phyloP scores from a whole-genome alignment of 2,113 vertebrate species.

The Eclectus roratus region DNA sequence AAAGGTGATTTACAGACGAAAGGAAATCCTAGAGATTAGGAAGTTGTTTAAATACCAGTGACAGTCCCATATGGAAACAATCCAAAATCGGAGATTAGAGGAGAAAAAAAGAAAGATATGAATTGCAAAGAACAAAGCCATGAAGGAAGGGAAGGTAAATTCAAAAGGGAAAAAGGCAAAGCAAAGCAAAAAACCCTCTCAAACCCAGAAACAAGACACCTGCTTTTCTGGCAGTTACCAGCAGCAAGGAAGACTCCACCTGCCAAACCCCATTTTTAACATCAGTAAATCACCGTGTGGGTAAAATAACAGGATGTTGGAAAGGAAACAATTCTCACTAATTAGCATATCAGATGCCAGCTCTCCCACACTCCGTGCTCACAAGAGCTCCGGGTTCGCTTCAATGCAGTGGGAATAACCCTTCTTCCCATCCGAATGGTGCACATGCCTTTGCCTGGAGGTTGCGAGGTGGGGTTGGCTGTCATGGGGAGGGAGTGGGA shows the following conservation, averaged over 20 bases:
- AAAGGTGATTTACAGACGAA: slow-evolving; percentile 55
- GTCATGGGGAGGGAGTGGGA: neutral
- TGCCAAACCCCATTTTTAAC: neutral
- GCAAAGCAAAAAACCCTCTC: neutral
- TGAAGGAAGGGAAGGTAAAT: neutral
- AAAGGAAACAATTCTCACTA: slow-evolving; percentile 27
- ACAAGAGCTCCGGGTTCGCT: neutral
- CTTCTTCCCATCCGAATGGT: too few species aligned
- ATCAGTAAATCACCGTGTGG: slow-evolving; percentile 34
- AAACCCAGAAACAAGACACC: slow-evolving; percentile 45
- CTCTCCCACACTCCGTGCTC: neutral
- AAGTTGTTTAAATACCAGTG: slow-evolving; percentile 57
- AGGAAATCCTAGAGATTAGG: slow-evolving; percentile 64
- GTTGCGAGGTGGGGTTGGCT: neutral
- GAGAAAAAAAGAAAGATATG: neutral
- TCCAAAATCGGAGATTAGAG: slow-evolving; percentile 47
- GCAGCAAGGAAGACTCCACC: neutral
- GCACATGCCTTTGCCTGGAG: neutral
- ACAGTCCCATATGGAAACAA: slow-evolving; percentile 49
- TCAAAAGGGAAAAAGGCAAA: neutral
- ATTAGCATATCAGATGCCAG: neutral
- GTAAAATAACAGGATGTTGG: slow-evolving; percentile 66
- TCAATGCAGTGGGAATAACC: rapidly evolving
- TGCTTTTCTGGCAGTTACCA: slow-evolving; percentile 42
- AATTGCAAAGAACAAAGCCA: slow-evolving; percentile 34